Base-by-base conservation (phyloP, 2,797 vertebrate genomes). In the Sebastolobus alascanus region DNA sequence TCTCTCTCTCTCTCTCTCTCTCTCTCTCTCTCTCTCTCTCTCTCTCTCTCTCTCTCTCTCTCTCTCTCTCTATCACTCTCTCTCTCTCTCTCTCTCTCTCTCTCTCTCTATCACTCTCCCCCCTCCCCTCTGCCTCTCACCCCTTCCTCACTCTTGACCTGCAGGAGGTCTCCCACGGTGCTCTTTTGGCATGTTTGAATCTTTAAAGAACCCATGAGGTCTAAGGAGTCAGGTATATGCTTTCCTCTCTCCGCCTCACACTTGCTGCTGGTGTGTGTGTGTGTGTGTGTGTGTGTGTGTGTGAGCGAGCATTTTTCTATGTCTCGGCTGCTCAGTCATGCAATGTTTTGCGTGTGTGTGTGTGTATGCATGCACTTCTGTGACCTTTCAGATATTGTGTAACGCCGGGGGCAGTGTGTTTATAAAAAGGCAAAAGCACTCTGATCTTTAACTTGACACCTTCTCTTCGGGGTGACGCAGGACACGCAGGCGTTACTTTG, bases 391-490 rank as follows among this genome's bases (percentile, higher is more conserved):
- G 87, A 85, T 86, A 79, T 84, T 90, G 78, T 75, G 70, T 88
- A 78, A 87, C 35, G 37, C 75, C 56, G 73, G 61, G 74, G 85
- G 75, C 84, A 64, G 73, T 35, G 72, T 82, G 91, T 87, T 69
- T 90, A 88, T 89, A 89, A 91, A 89, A 87, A 90, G 87, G 80
- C 77, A 85, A 90, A 90, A 76, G 83, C 83, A 83, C 84, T 85
- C 67, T 91, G 94, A 92, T 91, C 92, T 94, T 93, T 92, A 94
- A 94, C 89, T 83, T 80, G 90, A 94, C 85, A 94, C 94, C 89
- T 31, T 79, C 80, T 84, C 79, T 61, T 27, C 64, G 27, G 85
- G 76, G 83, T 73, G 79, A 75, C 72, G 66, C 59, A 55, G 78
- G 59, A 68, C 76, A 76, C 80, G 40, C 69, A 46, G 14, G 54